Evolutionary conservation across 2,113 vertebrate species (phyloP), one percentile per base, ranked within the genome.

Genomic region (Pelecanus crispus): DNA sequence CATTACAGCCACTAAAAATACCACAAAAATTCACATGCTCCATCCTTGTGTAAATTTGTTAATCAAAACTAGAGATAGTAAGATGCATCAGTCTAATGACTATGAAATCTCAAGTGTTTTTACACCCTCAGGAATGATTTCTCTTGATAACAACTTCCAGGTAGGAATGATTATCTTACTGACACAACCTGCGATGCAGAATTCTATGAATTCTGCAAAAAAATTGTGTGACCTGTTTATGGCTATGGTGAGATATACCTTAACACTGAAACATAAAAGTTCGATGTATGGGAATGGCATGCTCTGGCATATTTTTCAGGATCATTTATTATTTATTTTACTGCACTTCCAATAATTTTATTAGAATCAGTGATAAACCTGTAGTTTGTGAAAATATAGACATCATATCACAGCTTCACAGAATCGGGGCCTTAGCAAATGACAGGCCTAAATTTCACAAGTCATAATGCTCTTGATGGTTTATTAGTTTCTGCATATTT

Each of bases 1-100:
- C 62, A 58, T 89, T 88, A 75, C 22, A 89, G 66, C 68, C 70
- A 53, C 92, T 92, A 94, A 94, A 96, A 96, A 92, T 92, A 90
- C 7, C 29, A 90, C 49, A 53, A 73, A 94, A 91, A 90, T 90
- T 92, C 91, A 81, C 24, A 80, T 32, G n/a, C 3, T 92, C 29
- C 26, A 55, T 71, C 55, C n/a, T 66, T 66, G 18, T 88, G n/a
- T 80, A 70, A 96, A 90, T 18, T 22, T 80, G 29, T 77, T 94
- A 88, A 82, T 72, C n/a, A 21, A 91, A 92, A 80, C 26, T 6
- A 73, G 52, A 75, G 20, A 66, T 18, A 44, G 28, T 31, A 86
- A 90, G 67, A 73, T 52, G 63, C 25, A 84, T 56, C 17, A 15
- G 36, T 70, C 55, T 93, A 94, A 88, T 62, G 81, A 77, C 55